Evolutionary conservation across 2,797 vertebrate genomes (phyloP).

Genomic region (Catostomus latipinnis): DNA sequence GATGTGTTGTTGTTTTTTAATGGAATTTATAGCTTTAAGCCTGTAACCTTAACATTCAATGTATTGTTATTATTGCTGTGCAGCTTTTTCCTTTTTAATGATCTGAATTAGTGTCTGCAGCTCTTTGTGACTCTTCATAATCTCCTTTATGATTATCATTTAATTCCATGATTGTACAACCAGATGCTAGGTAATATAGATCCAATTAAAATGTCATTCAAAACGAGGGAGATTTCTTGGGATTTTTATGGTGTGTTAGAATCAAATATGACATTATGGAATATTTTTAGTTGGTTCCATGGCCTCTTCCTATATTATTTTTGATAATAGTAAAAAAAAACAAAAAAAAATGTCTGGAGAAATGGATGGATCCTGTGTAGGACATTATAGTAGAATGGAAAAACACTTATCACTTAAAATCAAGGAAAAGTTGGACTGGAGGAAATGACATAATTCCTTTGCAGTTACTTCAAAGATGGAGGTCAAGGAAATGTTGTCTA

Average conservation of each 20-base stretch:
- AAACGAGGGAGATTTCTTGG: slow-evolving; percentile 40
- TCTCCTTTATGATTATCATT: slow-evolving; percentile 47
- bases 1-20: background rate
- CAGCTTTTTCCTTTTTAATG: slow-evolving; percentile 5
- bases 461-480: slow-evolving; percentile 32
- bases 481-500: slow-evolving; percentile 26
- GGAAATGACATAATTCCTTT: slow-evolving; percentile 35
- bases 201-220: slow-evolving; percentile 49
- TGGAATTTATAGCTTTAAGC: slow-evolving; percentile 1
- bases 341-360: slow-evolving; percentile 36
- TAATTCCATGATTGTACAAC: slow-evolving; percentile 39
- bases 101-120: slow-evolving; percentile 17
- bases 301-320: slow-evolving; percentile 27
- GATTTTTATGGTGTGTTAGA: slow-evolving; percentile 25
- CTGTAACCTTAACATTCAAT: slow-evolving; percentile 2
- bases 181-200: slow-evolving; percentile 51
- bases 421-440: slow-evolving; percentile 28
- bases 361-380: slow-evolving; percentile 36
- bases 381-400: slow-evolving; percentile 42
- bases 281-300: slow-evolving; percentile 37
- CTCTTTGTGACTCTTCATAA: slow-evolving; percentile 38
- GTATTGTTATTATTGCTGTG: background rate
- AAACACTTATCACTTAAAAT: slow-evolving; percentile 50
- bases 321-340: slow-evolving; percentile 7
- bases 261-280: slow-evolving; percentile 55